phyloP scores from a whole-genome alignment of 2,113 vertebrate species.

The Paracanthobrama guichenoti region DNA sequence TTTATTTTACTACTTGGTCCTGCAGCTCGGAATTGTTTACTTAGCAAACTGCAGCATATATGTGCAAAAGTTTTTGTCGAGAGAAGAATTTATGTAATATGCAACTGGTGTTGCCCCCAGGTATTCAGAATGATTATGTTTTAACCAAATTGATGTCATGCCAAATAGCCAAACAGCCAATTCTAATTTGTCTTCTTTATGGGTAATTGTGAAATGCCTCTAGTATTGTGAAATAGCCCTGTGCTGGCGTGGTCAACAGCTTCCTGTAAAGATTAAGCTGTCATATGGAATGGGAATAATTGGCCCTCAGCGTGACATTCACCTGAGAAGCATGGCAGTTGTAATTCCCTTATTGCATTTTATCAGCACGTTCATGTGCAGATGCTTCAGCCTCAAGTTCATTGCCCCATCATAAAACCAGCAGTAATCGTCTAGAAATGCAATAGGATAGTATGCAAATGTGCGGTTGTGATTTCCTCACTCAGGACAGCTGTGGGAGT shows the following conservation, averaged over 20 bases:
- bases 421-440: background rate
- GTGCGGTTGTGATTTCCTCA: constrained; percentile 18
- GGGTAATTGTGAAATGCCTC: constrained; percentile 45
- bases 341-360: constrained; percentile 3
- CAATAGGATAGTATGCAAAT: constrained; percentile 28
- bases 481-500: constrained; percentile 12
- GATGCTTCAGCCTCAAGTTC: constrained; percentile 2
- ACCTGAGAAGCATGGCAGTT: background rate
- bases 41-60: background rate
- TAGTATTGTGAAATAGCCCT: constrained; percentile 17
- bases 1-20: background rate
- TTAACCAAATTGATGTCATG: constrained; percentile 15
- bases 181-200: background rate
- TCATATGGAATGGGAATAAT: constrained; percentile 41
- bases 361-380: constrained; percentile 7
- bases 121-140: constrained; percentile 6
- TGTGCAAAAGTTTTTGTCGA: background rate
- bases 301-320: background rate
- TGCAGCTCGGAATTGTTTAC: background rate
- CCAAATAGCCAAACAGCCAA: constrained; percentile 13
- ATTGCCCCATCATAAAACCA: constrained; percentile 2
- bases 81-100: constrained; percentile 4
- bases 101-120: background rate
- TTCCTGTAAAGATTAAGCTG: constrained; percentile 35
- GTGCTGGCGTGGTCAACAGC: background rate